Conservation (phyloP, 2,888 invertebrate genomes). For the Stenolophus ochropezus region DNA sequence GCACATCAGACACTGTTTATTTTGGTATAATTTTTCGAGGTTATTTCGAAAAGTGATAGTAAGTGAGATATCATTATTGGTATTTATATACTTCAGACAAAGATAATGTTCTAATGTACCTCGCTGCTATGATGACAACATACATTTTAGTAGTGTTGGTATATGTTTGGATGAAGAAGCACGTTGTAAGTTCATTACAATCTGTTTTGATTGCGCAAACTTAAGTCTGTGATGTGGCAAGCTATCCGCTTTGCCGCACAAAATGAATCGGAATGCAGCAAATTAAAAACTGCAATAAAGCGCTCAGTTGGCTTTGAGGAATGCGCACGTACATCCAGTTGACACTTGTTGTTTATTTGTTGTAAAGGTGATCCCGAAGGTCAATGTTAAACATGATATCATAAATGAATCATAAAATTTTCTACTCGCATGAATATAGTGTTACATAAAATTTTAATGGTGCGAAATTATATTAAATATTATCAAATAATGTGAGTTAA, state of each 20-base stretch:
- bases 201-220: too few species aligned
- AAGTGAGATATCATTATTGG: too few species aligned
- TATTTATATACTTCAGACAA: too few species aligned
- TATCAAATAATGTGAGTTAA: too few species aligned
- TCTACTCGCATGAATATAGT: neutral
- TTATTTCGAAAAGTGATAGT: too few species aligned
- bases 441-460: constrained; percentile 20
- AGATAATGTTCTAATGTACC: too few species aligned
- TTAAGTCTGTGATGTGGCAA: constrained; percentile 4
- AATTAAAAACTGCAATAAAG: constrained; percentile 46
- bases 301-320: constrained; percentile 11
- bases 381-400: constrained; percentile 30
- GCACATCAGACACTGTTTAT: too few species aligned
- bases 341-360: neutral
- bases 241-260: constrained; percentile 15
- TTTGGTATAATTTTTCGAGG: too few species aligned
- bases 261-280: constrained; percentile 41
- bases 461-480: neutral
- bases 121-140: too few species aligned
- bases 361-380: constrained; percentile 17
- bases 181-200: too few species aligned
- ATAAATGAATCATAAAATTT: constrained; percentile 16
- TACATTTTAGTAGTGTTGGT: too few species aligned
- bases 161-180: too few species aligned
- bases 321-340: neutral